Conservation (phyloP, 2,113 vertebrate species). For the Mobula birostris region DNA sequence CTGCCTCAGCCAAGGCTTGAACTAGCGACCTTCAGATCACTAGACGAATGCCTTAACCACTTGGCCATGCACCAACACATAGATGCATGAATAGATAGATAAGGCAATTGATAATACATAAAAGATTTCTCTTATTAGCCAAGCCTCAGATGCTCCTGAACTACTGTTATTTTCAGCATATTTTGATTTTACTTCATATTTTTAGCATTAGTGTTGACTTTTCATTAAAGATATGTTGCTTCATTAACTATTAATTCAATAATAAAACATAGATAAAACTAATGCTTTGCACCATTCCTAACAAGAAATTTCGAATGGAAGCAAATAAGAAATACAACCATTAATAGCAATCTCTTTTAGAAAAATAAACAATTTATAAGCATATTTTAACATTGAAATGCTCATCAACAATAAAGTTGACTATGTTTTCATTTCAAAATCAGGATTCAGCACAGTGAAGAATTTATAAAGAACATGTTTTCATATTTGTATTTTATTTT, state of each 20-base stretch:
- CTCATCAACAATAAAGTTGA: not conserved
- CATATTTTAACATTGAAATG: not conserved
- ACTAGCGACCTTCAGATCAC: no score
- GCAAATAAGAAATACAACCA: not conserved
- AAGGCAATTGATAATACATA: no score
- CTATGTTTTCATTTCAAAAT: not conserved
- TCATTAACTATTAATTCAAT: not conserved
- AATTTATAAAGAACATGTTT: not conserved
- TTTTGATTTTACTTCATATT: no score
- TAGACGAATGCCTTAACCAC: no score
- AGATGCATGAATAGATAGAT: no score
- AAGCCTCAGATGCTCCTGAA: no score
- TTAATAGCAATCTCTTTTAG: not conserved
- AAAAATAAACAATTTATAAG: not conserved
- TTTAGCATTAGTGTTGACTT: no score
- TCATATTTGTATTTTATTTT: not conserved
- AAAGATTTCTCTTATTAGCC: no score
- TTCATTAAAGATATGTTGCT: not conserved
- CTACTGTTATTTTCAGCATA: no score
- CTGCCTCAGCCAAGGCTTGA: no score
- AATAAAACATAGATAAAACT: not conserved
- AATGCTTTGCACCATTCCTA: not conserved
- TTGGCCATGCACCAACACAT: no score
- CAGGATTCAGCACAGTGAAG: not conserved
- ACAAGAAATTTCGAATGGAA: not conserved